phyloP scores from a whole-genome alignment of 2,113 vertebrate species.

The Pogonocichla stellata region DNA sequence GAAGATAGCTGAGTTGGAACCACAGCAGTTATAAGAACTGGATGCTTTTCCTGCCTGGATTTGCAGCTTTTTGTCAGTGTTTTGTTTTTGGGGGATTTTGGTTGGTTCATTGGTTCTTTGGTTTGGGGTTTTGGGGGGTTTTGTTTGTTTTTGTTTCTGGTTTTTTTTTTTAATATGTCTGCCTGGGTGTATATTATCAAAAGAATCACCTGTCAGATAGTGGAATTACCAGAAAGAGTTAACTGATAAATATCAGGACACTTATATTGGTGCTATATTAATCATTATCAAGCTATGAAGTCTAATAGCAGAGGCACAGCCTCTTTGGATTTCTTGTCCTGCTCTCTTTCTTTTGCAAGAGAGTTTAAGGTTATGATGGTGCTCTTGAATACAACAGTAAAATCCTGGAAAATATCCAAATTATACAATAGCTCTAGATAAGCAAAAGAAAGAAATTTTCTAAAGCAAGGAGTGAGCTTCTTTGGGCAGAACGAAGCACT shows the following conservation, averaged over 20 bases:
- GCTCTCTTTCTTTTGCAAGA: neutral
- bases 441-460: neutral
- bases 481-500: neutral
- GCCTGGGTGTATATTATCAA: neutral
- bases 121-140: neutral
- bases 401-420: neutral
- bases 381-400: neutral
- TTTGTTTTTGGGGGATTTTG: rapidly evolving
- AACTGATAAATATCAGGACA: neutral
- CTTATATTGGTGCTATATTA: neutral
- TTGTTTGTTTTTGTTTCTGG: too few species aligned
- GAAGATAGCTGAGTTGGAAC: neutral
- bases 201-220: neutral
- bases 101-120: neutral
- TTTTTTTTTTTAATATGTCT: neutral
- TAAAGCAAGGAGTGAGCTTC: neutral
- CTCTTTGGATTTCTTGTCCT: neutral
- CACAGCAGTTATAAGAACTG: neutral
- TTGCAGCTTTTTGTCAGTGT: neutral
- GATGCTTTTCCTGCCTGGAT: neutral
- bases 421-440: neutral
- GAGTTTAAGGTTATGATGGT: neutral
- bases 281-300: neutral
- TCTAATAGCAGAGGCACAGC: neutral
- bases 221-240: neutral